phyloP scores from a whole-genome alignment of 1,140 invertebrate species.

The Sminthurides bifidus region DNA sequence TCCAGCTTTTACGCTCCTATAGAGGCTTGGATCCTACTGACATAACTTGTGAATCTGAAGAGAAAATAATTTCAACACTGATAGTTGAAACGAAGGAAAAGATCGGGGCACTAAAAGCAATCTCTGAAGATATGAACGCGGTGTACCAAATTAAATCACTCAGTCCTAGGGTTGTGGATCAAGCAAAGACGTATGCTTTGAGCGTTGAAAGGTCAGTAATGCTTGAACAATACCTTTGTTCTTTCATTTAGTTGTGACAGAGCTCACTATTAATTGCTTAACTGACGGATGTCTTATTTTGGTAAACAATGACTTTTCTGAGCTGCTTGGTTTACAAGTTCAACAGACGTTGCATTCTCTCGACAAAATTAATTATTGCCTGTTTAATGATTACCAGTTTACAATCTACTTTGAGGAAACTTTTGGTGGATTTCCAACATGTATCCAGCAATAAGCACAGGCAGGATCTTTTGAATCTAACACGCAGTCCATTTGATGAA shows the following conservation, averaged over 20 bases:
- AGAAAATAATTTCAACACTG: slow-evolving; percentile 1
- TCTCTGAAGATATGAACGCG: slow-evolving; percentile 15
- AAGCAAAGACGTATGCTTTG: slow-evolving; percentile 13
- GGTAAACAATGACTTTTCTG: too few species aligned
- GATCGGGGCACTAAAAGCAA: slow-evolving; percentile 2
- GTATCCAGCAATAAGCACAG: slow-evolving; percentile 1
- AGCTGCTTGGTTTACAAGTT: too few species aligned
- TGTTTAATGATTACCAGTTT: too few species aligned
- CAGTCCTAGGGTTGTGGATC: slow-evolving; percentile 15
- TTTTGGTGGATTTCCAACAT: slow-evolving; percentile 15
- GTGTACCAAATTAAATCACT: slow-evolving; percentile 1
- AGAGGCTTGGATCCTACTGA: neutral
- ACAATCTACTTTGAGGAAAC: neutral
- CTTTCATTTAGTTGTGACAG: too few species aligned
- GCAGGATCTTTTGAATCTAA: slow-evolving; percentile 18
- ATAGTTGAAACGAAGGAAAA: neutral
- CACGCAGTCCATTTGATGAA: slow-evolving; percentile 21
- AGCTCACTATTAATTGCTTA: too few species aligned
- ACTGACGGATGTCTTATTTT: too few species aligned
- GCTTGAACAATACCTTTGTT: too few species aligned
- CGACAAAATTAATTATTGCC: too few species aligned
- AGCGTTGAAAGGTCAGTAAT: slow-evolving; percentile 17
- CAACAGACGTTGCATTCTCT: too few species aligned
- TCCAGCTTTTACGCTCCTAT: slow-evolving; percentile 4
- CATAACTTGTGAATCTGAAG: neutral